Conservation (phyloP, 2,797 vertebrate species). For the Tangara arthus region DNA sequence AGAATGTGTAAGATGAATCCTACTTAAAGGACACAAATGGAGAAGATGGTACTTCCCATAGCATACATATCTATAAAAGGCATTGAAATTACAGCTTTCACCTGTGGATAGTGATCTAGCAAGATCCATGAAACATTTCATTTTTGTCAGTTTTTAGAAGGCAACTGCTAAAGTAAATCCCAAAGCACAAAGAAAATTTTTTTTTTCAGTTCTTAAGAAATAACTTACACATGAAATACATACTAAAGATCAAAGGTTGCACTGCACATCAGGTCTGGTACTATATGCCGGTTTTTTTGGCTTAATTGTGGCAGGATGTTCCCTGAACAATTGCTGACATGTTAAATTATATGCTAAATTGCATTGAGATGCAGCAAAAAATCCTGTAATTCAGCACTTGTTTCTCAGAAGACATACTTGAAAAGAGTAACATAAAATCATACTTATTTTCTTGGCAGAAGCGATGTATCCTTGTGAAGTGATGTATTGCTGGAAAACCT, state of each 20-base stretch:
- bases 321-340: not conserved
- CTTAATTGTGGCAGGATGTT: not conserved
- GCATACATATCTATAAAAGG: not conserved
- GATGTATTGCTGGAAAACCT: not conserved
- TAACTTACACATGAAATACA: not conserved
- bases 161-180: not conserved
- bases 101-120: fast-evolving
- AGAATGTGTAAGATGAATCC: not conserved
- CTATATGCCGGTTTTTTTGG: not conserved
- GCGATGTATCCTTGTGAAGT: not conserved
- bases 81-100: not conserved
- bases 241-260: not conserved
- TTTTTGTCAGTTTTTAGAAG: not conserved
- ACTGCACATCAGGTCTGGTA: not conserved
- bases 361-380: not conserved
- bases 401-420: not conserved
- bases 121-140: not conserved
- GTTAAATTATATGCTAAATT: not conserved
- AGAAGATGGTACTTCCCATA: not conserved
- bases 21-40: not conserved
- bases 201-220: not conserved
- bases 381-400: not conserved
- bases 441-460: not conserved
- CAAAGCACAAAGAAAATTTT: not conserved
- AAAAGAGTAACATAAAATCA: not conserved